These are phyloP conservation scores for Struthidea cinerea DNA, from an alignment of 2,113 vertebrate species.

Conservation along the genomic window DNA sequence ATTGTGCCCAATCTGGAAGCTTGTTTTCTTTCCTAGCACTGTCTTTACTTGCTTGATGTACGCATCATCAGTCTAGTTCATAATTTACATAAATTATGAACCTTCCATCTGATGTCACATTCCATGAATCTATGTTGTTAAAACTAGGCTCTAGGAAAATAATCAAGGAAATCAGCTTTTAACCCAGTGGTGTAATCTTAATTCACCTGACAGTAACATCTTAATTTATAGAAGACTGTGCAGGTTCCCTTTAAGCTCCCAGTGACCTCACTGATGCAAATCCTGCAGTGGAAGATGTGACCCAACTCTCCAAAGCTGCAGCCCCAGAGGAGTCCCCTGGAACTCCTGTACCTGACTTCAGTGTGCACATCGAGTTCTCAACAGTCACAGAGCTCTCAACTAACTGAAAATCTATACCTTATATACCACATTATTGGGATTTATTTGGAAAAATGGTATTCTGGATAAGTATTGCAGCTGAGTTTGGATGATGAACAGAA, in stretches of 20 bases:
- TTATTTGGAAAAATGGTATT: neutral
- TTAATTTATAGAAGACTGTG: neutral
- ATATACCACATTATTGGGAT: neutral
- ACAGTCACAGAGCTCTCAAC: neutral
- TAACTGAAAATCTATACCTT: neutral
- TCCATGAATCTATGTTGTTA: neutral
- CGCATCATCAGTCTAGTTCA: neutral
- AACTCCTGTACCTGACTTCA: neutral
- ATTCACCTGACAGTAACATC: neutral
- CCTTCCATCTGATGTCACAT: neutral
- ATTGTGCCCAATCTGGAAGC: neutral
- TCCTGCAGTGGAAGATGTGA: neutral
- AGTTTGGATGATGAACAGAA: neutral
- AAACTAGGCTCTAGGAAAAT: neutral
- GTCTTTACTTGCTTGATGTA: neutral
- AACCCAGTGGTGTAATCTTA: neutral
- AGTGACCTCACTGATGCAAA: neutral
- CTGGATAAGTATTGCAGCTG: neutral
- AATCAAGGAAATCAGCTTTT: neutral
- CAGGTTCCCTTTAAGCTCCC: neutral
- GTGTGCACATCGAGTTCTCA: neutral
- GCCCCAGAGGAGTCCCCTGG: neutral
- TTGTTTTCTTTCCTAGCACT: neutral
- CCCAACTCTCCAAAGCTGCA: neutral
- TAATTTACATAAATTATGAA: neutral